Base-by-base conservation (phyloP, 2,888 invertebrate genomes). In the Zeuzera pyrina region DNA sequence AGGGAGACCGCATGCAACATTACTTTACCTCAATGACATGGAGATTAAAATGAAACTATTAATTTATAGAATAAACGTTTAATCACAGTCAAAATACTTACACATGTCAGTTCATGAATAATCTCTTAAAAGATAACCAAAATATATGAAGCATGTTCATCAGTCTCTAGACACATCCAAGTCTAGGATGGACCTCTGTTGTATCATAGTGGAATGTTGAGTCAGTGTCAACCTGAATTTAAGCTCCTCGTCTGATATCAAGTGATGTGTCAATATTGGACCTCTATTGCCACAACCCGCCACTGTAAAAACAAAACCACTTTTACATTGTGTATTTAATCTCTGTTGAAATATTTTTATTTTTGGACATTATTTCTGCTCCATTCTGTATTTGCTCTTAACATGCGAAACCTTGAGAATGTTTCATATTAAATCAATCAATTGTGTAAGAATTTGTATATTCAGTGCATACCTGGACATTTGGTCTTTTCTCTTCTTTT, bases 281-380 rank as follows among this genome's bases (percentile, higher is more conserved):
- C 52, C 45, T n/a, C 61, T 51, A 46, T 83, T 84, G 7, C 68
- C 77, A 38, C 86, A 86, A 0, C 85, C 85, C 1, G 61, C 77
- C 42, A 85, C 84, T 66, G 71, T 39, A 59, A 66, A 23, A 19
- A 30, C 5, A 24, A 24, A 10, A n/a, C n/a, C n/a, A n/a, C n/a
- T n/a, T n/a, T n/a, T 19, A 19, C 5, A 19, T 6, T 19, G 5
- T 19, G 5, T 12, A 15, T 13, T 13, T 4, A 27, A 4, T 27
- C 5, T 19, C 19, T 19, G 19, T 19, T 6, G 8, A 19, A 19
- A 19, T 19, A 19, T 6, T 8, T 19, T 19, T 19, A 6, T 19
- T 19, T 19, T 19, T 19, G n/a, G n/a, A n/a, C n/a, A n/a, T 19
- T 6, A 19, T 8, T 19, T 19, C 8, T 19, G 8, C 19, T 19